Conservation (phyloP, 2,888 invertebrate genomes). For the Cephus rjabovi region DNA sequence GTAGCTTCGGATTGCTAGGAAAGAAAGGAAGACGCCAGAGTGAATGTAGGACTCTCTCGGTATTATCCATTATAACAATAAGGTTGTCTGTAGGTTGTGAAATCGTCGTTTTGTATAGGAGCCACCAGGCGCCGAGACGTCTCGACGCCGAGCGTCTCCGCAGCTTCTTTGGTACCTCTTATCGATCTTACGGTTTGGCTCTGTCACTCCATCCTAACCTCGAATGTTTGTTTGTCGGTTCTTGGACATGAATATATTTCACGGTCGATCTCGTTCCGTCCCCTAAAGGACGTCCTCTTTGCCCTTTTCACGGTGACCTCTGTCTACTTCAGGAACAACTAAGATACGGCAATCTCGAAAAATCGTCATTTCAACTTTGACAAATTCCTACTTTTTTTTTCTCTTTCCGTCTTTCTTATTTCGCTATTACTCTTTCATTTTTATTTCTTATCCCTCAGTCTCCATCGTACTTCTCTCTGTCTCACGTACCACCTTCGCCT, state of each 20-base stretch:
- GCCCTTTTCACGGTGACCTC: not conserved
- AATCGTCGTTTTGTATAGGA: not conserved
- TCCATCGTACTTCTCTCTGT: no score
- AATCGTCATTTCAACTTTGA: no score
- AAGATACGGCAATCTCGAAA: no score
- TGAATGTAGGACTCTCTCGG: no score
- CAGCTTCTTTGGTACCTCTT: slow-evolving; percentile 36
- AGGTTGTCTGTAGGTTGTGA: not conserved
- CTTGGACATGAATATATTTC: not conserved
- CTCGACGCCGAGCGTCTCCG: slow-evolving; percentile 55
- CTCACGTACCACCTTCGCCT: no score
- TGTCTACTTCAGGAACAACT: no score
- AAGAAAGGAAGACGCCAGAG: no score
- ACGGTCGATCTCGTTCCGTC: not conserved
- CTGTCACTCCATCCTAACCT: slow-evolving; percentile 24
- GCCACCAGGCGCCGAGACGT: slow-evolving; percentile 53
- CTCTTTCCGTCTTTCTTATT: not conserved
- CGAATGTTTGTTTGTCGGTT: slow-evolving; percentile 12
- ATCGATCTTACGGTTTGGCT: slow-evolving; percentile 36
- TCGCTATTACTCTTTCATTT: no score
- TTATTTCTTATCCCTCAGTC: no score
- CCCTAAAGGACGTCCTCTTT: not conserved
- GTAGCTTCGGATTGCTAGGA: no score
- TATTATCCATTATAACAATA: not conserved
- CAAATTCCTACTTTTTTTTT: no score